These are phyloP conservation scores for Cyrtorhinus lividipennis DNA, from an alignment of 1,140 invertebrate genomes.

Conservation along the genomic window DNA sequence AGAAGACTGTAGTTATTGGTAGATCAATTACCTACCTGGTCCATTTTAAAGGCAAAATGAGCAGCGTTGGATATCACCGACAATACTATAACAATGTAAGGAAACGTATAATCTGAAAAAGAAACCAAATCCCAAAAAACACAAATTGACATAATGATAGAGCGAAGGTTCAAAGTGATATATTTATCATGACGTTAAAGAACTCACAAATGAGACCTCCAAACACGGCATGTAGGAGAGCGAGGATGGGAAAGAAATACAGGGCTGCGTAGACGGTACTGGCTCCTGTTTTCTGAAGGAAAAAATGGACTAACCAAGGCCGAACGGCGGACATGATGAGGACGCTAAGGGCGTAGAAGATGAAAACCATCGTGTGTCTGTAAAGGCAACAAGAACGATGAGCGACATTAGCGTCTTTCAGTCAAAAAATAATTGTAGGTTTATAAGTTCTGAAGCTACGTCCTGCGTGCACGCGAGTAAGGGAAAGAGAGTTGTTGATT, in stretches of 20 bases:
- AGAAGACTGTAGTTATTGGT: background rate
- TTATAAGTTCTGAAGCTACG: too few species aligned
- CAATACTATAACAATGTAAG: constrained; percentile 83
- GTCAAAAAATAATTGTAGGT: background rate
- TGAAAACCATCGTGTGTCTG: constrained; percentile 87
- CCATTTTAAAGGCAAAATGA: constrained; percentile 75
- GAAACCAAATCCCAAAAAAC: constrained; percentile 12
- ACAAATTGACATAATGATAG: constrained; percentile 18
- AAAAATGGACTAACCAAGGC: constrained; percentile 48
- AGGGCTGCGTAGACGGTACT: constrained; percentile 83
- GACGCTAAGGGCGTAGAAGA: constrained; percentile 77
- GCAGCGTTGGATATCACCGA: constrained; percentile 85
- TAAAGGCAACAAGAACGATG: constrained; percentile 26
- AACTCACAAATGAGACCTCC: constrained; percentile 73
- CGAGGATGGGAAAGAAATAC: constrained; percentile 85
- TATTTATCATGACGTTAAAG: background rate
- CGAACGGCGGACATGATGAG: constrained; percentile 64
- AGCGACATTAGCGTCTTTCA: background rate
- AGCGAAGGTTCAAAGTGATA: background rate
- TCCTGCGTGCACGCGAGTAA: too few species aligned
- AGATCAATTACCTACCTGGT: constrained; percentile 46
- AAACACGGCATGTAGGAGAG: constrained; percentile 73
- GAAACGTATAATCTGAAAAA: constrained; percentile 81
- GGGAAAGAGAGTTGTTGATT: too few species aligned
- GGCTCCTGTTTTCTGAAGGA: constrained; percentile 39